These are phyloP conservation scores for Sesia apiformis DNA, from an alignment of 2,888 invertebrate genomes.

Conservation along the genomic window DNA sequence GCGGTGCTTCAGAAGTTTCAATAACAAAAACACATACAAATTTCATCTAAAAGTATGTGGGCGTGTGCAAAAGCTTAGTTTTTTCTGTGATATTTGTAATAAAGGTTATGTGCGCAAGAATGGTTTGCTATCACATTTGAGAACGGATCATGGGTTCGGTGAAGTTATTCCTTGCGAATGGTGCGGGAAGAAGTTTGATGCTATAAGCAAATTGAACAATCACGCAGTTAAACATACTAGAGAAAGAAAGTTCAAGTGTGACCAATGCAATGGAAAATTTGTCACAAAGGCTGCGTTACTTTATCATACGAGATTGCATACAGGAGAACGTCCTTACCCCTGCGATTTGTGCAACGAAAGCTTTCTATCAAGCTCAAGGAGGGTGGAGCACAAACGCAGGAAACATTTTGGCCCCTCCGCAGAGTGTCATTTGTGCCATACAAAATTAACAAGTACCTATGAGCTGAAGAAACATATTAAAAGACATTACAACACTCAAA, in stretches of 20 bases:
- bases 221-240: slow-evolving; percentile 57
- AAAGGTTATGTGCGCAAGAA: slow-evolving; percentile 37
- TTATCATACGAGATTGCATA: slow-evolving; percentile 52
- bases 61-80: slow-evolving; percentile 17
- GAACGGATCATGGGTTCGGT: slow-evolving; percentile 47
- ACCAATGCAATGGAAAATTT: slow-evolving; percentile 48
- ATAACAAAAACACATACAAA: slow-evolving; percentile 35
- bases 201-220: slow-evolving; percentile 39
- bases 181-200: slow-evolving; percentile 54
- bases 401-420: slow-evolving; percentile 14
- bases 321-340: slow-evolving; percentile 50
- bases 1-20: slow-evolving; percentile 35
- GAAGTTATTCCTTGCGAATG: slow-evolving; percentile 39
- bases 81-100: slow-evolving; percentile 49
- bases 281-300: slow-evolving; percentile 47
- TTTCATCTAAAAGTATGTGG: slow-evolving; percentile 43
- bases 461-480: slow-evolving; percentile 39
- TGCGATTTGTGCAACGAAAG: slow-evolving; percentile 52
- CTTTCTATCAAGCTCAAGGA: slow-evolving; percentile 24
- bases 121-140: slow-evolving; percentile 41
- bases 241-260: slow-evolving; percentile 48
- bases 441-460: slow-evolving; percentile 37
- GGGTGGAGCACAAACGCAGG: slow-evolving; percentile 12
- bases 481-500: slow-evolving; percentile 49
- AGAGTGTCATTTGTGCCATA: slow-evolving; percentile 42